Base-by-base conservation (phyloP, 1,140 invertebrate species). In the Ctenoplectra terminalis region DNA sequence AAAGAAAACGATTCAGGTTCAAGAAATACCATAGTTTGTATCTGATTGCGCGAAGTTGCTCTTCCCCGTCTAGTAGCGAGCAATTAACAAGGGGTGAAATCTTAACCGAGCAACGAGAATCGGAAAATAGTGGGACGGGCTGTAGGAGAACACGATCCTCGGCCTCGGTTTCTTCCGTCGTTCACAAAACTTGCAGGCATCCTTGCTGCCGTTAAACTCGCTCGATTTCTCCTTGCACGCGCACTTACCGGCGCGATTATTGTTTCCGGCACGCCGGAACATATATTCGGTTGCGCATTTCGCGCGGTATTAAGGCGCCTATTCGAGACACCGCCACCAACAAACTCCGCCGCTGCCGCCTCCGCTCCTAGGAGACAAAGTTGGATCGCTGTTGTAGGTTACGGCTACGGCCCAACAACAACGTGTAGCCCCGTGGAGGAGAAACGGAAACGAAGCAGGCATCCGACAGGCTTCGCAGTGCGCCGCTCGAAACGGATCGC, bases 301-400 rank as follows among this genome's bases (percentile, higher is more conserved):
- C 58, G 77, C 72, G 63, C 52, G 66, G 83, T 64, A 89, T 89
- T 89, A 89, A 86, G 75, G 56, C 64, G 83, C 76, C 31, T 75
- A 86, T 61, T 70, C 29, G 76, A 72, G 60, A 50, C 34, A 11
- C 43, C 52, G 31, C 43, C n/a, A 13, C 72, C 40, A 15, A 43
- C 50, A 37, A 56, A n/a, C n/a, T n/a, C n/a, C 66, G 31, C 9
- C 40, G n/a, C 46, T 37, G 29, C 17, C 40, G 17, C 20, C 9
- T n/a, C 9, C 34, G 31, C 23, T 61, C 60, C 34, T 67, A 81
- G 66, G 80, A 76, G 83, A 76, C 83, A 71, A 85, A 86, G 84
- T 85, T 77, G 70, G 64, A 60, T 81, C 71, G 67, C n/a, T 26
- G 75, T 58, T 60, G 23, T 50, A 54, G 26, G 73, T 76, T 76